Evolutionary conservation across 2,113 vertebrate genomes (phyloP).

Genomic region (Arizona elegans): DNA sequence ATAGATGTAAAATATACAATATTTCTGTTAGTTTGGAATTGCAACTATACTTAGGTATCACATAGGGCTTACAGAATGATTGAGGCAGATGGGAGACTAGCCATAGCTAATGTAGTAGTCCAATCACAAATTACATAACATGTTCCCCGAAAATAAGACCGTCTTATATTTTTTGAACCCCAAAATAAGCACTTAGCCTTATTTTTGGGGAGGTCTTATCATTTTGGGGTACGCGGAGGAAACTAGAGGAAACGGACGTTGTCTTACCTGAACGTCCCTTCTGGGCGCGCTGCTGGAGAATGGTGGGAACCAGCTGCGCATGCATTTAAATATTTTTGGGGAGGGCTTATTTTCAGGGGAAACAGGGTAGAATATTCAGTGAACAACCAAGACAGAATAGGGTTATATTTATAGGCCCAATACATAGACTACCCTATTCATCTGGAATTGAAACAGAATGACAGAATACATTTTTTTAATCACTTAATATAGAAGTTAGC

Average conservation of each 20-base stretch:
- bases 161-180: no score
- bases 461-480: not conserved
- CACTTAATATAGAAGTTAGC: not conserved
- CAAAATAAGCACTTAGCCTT: no score
- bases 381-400: slow-evolving; percentile 31
- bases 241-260: no score
- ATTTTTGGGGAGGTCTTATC: no score
- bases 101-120: not conserved
- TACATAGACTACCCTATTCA: not conserved
- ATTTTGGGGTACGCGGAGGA: no score
- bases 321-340: no score
- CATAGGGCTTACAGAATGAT: slow-evolving; percentile 26
- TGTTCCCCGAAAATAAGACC: no score
- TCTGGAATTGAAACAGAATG: not conserved
- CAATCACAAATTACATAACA: not conserved
- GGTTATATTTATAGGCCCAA: not conserved
- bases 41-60: not conserved
- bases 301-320: no score
- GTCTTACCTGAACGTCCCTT: no score
- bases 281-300: no score
- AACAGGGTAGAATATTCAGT: not conserved
- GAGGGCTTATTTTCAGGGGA: no score
- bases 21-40: slow-evolving; percentile 2
- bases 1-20: not conserved
- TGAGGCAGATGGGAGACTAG: slow-evolving; percentile 5